phyloP scores from a whole-genome alignment of 2,888 invertebrate genomes.

The Nasonia oneida region DNA sequence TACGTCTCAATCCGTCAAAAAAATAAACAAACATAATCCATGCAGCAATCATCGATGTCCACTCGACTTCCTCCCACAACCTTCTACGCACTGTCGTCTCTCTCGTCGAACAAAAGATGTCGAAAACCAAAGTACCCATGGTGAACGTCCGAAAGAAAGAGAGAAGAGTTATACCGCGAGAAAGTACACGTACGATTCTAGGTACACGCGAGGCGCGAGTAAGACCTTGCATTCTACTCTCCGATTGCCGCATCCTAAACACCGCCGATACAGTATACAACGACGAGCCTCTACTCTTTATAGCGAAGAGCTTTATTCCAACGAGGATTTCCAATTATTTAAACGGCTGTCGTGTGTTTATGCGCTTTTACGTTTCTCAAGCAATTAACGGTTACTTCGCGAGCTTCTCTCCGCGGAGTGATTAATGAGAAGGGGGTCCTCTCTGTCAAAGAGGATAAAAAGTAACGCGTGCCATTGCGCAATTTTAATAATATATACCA shows the following conservation, averaged over 20 bases:
- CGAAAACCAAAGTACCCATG: not conserved
- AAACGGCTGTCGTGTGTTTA: not conserved
- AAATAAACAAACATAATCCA: not conserved
- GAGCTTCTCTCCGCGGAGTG: not conserved
- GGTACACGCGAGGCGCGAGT: not conserved
- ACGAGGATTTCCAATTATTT: constrained; percentile 23
- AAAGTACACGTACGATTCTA: constrained; percentile 1
- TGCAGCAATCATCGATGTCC: constrained; percentile 16
- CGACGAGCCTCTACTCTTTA: not conserved
- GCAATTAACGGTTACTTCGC: constrained; percentile 31
- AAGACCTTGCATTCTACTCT: constrained; percentile 42
- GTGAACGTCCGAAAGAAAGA: not conserved
- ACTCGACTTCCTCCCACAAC: constrained; percentile 32
- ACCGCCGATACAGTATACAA: not conserved
- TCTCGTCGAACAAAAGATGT: not conserved
- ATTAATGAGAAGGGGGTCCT: constrained; percentile 21
- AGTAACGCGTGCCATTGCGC: constrained; percentile 29
- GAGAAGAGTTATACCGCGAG: not conserved
- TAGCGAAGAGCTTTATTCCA: not conserved
- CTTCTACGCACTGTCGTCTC: not conserved
- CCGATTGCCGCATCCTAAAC: constrained; percentile 41
- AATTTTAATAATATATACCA: constrained; percentile 23
- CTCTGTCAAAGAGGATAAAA: constrained; percentile 12
- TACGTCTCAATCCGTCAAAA: not conserved
- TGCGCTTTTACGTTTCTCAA: not conserved